Percentiles rank a stretch among this genome's conserved stretches.
phyloP scores from a whole-genome alignment of 1,140 invertebrate species.

The Aphelenchoides avenae region DNA sequence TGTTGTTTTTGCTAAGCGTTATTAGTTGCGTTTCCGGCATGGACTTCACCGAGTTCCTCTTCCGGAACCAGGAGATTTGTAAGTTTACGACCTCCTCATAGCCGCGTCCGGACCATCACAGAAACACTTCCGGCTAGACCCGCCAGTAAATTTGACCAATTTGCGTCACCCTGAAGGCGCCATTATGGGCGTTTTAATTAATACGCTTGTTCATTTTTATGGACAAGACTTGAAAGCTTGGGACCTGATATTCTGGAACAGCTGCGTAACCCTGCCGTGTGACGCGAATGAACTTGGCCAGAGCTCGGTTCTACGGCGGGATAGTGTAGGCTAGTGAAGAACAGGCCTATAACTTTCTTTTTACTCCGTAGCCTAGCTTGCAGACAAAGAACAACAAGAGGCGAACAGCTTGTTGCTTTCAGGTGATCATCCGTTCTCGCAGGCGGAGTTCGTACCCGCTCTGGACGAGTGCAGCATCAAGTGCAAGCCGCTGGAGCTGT shows the following conservation, averaged over 20 bases:
- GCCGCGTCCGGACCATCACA: no score
- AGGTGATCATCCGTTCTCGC: constrained; percentile 32
- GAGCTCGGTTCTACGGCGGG: background rate
- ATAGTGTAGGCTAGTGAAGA: no score
- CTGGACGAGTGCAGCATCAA: constrained; percentile 30
- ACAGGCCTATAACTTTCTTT: no score
- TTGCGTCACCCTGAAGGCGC: no score
- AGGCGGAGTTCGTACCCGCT: constrained; percentile 40
- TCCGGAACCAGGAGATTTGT: background rate
- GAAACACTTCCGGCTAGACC: no score
- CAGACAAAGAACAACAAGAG: background rate
- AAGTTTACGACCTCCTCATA: no score
- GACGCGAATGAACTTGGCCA: background rate
- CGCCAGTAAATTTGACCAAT: no score
- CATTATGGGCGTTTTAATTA: no score
- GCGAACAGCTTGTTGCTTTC: constrained; percentile 1
- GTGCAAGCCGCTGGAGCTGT: constrained; percentile 21
- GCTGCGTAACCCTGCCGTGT: background rate
- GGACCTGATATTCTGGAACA: background rate
- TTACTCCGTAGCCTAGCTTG: background rate
- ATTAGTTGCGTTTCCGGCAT: background rate
- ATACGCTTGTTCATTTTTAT: no score
- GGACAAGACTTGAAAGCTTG: no score
- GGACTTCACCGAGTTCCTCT: background rate
- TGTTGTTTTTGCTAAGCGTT: no score